Base-by-base conservation (phyloP, 2,888 invertebrate genomes). In the Dynastes hyllus region DNA sequence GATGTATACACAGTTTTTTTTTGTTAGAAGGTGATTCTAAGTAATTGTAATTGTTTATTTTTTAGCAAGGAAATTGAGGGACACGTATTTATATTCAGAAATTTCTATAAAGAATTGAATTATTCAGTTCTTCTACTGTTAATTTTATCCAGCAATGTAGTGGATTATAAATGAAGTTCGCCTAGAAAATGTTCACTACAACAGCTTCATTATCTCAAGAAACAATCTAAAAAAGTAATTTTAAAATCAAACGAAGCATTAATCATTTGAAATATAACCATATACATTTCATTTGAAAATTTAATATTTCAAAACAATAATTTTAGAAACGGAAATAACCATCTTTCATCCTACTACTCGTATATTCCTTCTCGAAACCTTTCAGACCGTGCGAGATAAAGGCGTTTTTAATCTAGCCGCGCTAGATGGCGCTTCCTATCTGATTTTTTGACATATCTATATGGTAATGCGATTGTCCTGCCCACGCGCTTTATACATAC, bases 391-490 rank as follows among this genome's bases (percentile, higher is more conserved):
- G 22, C 55, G 55, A 58, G 55, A 58, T n/a, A 53, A 22, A 8
- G 9, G 55, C 27, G 55, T 22, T 22, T 66, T 76, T 66, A 76
- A 76, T 65, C 32, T 58, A 16, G 22, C 5, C 55, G 50, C 16
- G 16, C 71, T 61, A 70, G 69, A 40, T 53, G 78, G 77, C 51
- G 77, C 29, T 69, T 22, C 22, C n/a, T 78, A 78, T 78, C 78
- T 71, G 78, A 78, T 78, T 78, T 76, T 78, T 78, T 70, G 78
- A 78, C 78, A 71, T 78, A 78, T 78, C 73, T 78, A 78, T 71
- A 78, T 78, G 78, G 70, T 71, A 78, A 78, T 78, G 78, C 55
- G 55, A 22, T 58, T 22, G 55, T 22, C 55, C 22, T 58, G 55
- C 55, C 55, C 55, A 58, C 55, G 22, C 55, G 45, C 45, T 45